Conservation (phyloP, 1,140 invertebrate genomes). For the Leptinotarsa lineolata region DNA sequence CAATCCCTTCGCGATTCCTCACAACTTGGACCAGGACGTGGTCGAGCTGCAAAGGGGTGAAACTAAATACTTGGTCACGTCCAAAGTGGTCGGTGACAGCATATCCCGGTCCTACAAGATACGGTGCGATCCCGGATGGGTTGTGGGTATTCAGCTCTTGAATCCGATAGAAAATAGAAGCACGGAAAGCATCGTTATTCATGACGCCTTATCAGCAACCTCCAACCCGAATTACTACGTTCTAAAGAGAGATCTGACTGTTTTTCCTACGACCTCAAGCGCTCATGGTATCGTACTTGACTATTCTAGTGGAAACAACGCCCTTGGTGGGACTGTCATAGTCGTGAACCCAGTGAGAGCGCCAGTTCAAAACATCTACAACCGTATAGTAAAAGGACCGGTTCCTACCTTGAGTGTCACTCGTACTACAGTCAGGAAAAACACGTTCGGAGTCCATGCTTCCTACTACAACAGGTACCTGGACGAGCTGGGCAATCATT, state of each 20-base stretch:
- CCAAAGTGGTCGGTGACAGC: slow-evolving; percentile 63
- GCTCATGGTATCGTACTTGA: slow-evolving; percentile 81
- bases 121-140: slow-evolving; percentile 66
- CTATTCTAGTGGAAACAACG: slow-evolving; percentile 78
- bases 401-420: slow-evolving; percentile 73
- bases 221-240: slow-evolving; percentile 70
- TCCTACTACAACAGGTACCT: slow-evolving; percentile 89
- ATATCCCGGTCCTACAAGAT: slow-evolving; percentile 51
- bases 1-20: slow-evolving; percentile 70
- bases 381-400: slow-evolving; percentile 74
- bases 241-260: slow-evolving; percentile 77
- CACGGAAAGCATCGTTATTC: slow-evolving; percentile 78
- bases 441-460: slow-evolving; percentile 79
- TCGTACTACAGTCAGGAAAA: slow-evolving; percentile 78
- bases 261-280: slow-evolving; percentile 85
- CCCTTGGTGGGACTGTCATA: slow-evolving; percentile 81
- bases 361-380: slow-evolving; percentile 70
- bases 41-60: slow-evolving; percentile 69
- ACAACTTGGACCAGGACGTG: slow-evolving; percentile 62
- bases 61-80: slow-evolving; percentile 78
- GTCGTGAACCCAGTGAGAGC: slow-evolving; percentile 76
- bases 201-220: slow-evolving; percentile 71
- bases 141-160: slow-evolving; percentile 79
- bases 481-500: slow-evolving; percentile 82
- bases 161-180: slow-evolving; percentile 88